Percentiles rank a stretch among this genome's conserved stretches.
Conservation (phyloP, 2,113 vertebrate genomes). For the Microcebus lehilahytsara region DNA sequence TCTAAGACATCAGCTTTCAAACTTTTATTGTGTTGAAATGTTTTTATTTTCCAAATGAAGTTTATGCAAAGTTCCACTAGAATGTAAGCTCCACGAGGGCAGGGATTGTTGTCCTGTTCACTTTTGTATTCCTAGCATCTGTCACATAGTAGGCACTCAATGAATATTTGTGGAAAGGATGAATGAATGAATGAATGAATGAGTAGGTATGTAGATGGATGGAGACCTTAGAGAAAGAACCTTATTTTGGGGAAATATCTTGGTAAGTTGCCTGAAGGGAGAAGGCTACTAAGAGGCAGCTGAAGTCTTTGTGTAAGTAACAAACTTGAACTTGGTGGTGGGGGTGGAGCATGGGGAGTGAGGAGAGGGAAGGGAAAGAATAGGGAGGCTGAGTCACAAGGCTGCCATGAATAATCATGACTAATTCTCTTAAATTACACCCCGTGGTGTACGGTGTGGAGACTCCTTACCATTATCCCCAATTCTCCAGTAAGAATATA, state of each 20-base stretch:
- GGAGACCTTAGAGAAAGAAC: neutral
- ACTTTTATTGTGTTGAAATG: neutral
- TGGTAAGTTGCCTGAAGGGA: neutral
- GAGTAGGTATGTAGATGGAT: neutral
- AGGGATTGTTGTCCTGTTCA: neutral
- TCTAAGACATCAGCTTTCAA: neutral
- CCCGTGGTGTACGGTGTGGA: neutral
- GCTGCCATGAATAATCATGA: neutral
- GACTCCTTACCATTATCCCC: neutral
- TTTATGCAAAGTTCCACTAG: neutral
- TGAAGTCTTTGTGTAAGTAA: neutral
- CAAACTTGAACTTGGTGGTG: neutral
- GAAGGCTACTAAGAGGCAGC: neutral
- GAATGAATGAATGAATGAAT: neutral
- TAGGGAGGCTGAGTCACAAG: neutral
- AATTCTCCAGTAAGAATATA: neutral
- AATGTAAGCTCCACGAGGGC: neutral
- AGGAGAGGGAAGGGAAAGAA: neutral
- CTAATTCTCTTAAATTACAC: neutral
- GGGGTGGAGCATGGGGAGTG: neutral
- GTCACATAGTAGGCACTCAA: neutral
- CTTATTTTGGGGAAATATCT: neutral
- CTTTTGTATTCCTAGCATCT: neutral
- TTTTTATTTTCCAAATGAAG: slow-evolving; percentile 30
- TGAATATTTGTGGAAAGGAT: neutral